A percentile compares a stretch with the other conserved stretches of the same genome.
Conservation (phyloP, 2,888 invertebrate species). For the Caenorhabditis virilis region DNA sequence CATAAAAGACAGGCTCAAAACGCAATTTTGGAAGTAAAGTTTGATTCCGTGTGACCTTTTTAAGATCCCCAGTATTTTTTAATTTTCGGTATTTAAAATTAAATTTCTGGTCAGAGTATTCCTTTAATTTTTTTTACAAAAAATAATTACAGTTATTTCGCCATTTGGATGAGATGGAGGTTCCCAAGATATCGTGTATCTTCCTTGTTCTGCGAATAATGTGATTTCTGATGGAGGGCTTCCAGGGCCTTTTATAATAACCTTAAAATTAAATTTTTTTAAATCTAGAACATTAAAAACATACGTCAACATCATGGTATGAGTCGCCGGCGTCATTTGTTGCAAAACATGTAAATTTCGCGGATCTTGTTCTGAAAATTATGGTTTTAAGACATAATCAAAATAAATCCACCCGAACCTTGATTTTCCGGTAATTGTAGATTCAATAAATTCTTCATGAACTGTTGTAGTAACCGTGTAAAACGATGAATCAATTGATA, state of each 20-base stretch:
- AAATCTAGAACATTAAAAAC: too few species aligned
- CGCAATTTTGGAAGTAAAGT: too few species aligned
- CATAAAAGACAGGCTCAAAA: too few species aligned
- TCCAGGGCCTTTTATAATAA: conserved; percentile 45
- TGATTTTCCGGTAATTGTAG: conserved; percentile 42
- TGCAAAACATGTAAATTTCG: conserved; percentile 45
- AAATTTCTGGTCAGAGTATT: too few species aligned
- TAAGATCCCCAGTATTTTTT: too few species aligned
- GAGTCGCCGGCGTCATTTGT: conserved; percentile 46
- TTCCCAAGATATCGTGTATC: conserved; percentile 48
- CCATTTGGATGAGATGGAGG: conserved; percentile 54
- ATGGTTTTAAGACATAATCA: not conserved
- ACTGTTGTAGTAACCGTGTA: conserved; percentile 42
- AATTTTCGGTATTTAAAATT: too few species aligned
- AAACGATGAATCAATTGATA: conserved; percentile 44
- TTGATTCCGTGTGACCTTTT: too few species aligned
- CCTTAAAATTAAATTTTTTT: too few species aligned
- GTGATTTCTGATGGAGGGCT: conserved; percentile 50
- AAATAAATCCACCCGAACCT: conserved; percentile 10
- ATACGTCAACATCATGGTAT: conserved; percentile 26
- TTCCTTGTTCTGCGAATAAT: conserved; percentile 34
- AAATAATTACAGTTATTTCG: conserved; percentile 36
- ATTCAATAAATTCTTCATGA: conserved; percentile 34
- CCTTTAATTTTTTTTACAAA: too few species aligned
- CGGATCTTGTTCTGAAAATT: conserved; percentile 44